Conservation (phyloP, 2,797 vertebrate species). For the Merluccius polli region DNA sequence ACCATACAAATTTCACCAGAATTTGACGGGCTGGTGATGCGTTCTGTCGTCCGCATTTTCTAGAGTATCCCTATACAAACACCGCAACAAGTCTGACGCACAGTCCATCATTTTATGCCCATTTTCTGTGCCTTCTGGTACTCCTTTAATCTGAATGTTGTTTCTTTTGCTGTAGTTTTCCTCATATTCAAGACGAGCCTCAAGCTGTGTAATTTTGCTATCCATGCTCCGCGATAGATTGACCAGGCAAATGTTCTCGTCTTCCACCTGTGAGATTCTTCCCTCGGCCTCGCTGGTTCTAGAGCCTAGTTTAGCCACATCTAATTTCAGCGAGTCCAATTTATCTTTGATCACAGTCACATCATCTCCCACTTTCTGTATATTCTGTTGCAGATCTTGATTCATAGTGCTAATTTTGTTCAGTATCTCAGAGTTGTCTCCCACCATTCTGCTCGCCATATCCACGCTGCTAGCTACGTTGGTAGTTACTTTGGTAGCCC, state of each 20-base stretch:
- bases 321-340: background rate
- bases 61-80: background rate
- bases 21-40: background rate
- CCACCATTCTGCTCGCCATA: background rate
- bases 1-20: background rate
- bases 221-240: background rate
- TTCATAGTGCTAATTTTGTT: background rate
- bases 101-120: slow-evolving; percentile 1
- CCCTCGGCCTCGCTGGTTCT: background rate
- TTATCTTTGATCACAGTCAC: background rate
- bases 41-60: background rate
- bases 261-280: slow-evolving; percentile 4
- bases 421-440: background rate
- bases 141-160: background rate
- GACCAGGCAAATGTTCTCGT: background rate
- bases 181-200: background rate
- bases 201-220: background rate
- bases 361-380: background rate
- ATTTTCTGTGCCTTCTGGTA: slow-evolving; percentile 6
- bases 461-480: background rate
- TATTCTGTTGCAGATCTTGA: slow-evolving; percentile 1
- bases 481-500: background rate
- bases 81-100: background rate
- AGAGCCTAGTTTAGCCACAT: slow-evolving; percentile 1
- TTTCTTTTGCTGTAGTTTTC: background rate